Base-by-base conservation (phyloP, 2,113 vertebrate species). In the Equus quagga region DNA sequence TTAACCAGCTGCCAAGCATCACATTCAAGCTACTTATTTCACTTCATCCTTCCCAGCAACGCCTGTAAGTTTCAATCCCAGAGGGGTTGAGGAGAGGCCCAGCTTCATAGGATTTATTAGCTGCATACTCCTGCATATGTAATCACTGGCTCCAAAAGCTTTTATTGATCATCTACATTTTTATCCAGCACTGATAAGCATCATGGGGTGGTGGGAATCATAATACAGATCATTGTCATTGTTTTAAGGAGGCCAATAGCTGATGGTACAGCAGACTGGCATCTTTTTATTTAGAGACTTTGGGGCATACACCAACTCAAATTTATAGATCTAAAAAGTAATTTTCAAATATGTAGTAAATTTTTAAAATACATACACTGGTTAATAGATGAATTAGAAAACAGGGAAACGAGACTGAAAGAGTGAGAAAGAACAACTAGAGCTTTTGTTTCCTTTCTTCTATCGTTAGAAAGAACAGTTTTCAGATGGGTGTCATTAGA, bases 1-100 rank as follows among this genome's bases (percentile, higher is more conserved):
- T 69, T 72, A 82, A 67, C 83, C 87, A 93, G 92, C 90, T 96
- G 97, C 95, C 95, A 96, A 97, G n/a, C 54, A 62, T 95, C 67
- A 89, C 75, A 54, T 92, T 97, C 92, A 85, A 92, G 92, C 75
- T 89, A 85, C 51, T 96, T 97, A 51, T 69, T 94, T 93, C 67
- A 89, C 58, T 90, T 31, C 76, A 64, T 81, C 60, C 60, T 96
- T 89, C 46, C 70, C 58, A 31, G 56, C 36, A 88, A 81, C 49
- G 91, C 65, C 56, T 36, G 2, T 84, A 82, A 89, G 54, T 96
- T 96, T 92, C 60, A 56, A 58, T 79, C 31, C 75, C 92, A 60
- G 44, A 62, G 70, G 56, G 13, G 28, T 36, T 67, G 56, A 95
- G 64, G 14, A 83, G 69, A 93, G 64, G 78, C 24, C 80, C 91